A percentile compares a stretch with the other conserved stretches of the same genome.
phyloP scores from a whole-genome alignment of 2,113 vertebrate genomes.

The Pangasianodon gigas region DNA sequence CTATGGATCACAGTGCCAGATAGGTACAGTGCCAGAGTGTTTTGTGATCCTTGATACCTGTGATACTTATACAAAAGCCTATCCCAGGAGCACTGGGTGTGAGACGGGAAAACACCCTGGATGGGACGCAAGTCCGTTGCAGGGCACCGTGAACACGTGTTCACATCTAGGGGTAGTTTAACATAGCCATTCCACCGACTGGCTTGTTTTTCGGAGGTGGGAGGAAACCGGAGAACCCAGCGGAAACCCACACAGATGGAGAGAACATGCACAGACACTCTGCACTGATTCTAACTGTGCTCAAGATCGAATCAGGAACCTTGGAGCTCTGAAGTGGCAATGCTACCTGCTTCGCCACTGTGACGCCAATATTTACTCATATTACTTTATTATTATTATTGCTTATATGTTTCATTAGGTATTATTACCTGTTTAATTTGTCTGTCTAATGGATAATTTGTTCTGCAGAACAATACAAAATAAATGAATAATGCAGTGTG shows the following conservation, averaged over 20 bases:
- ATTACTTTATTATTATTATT: not conserved
- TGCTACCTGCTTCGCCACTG: not conserved
- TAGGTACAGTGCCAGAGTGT: conserved; percentile 72
- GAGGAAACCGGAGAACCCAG: not conserved
- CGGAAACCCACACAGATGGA: not conserved
- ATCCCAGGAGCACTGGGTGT: not conserved
- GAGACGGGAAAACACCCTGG: not conserved
- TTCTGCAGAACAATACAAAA: not conserved
- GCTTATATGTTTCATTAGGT: not conserved
- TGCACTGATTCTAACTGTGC: not conserved
- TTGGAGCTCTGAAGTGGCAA: not conserved
- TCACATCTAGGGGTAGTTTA: not conserved
- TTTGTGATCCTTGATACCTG: not conserved
- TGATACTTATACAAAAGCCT: not conserved
- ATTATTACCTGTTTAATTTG: not conserved
- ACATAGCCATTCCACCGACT: not conserved
- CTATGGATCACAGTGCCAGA: conserved; percentile 88
- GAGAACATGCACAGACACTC: not conserved
- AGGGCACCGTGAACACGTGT: not conserved
- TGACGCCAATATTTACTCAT: not conserved
- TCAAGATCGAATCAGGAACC: not conserved
- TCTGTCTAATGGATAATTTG: not conserved
- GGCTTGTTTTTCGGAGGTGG: not conserved
- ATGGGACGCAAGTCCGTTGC: not conserved
- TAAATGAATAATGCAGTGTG: not conserved